Evolutionary conservation across 2,888 invertebrate species (phyloP), one percentile per base, ranked within the genome.

Genomic region (Tenthredo scrophulariae): DNA sequence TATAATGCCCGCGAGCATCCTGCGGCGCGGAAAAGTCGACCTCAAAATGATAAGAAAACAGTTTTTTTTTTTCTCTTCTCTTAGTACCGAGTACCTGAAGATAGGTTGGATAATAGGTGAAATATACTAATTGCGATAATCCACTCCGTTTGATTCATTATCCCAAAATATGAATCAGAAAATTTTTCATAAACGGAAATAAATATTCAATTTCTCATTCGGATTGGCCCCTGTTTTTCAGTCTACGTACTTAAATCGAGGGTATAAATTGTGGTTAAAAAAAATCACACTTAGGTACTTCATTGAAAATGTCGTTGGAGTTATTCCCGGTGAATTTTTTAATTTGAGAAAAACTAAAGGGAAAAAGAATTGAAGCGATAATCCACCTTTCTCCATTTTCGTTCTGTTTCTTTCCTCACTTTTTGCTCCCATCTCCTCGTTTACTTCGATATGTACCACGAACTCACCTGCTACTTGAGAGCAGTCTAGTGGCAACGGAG

Each of bases 401-500:
- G 15, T 37, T 4, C 18, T 5, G 43, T 74, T 40, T 40, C 46
- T 26, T 74, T n/a, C 15, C 26, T 43, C 74, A 22, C 77, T 29
- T 54, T 77, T 77, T 54, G 18, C 18, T 77, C 46, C 50, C 77
- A 15, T 43, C n/a, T 43, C 54, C 22, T 50, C 54, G 33, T 33
- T 54, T 54, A 10, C 54, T 77, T 4, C n/a, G 50, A 29, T 77
- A 37, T 37, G 37, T 37, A 77, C 77, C 77, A 15, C 43, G 43
- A 74, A 77, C 18, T 50, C 50, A 29, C 77, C 54, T 54, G 54
- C 33, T 77, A 50, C 77, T 77, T 77, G 77, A 54, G 54, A 77
- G 33, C 77, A 33, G 77, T 77, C 29, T 77, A 54, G 77, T 77
- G 54, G 54, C n/a, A 77, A 77, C 77, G 6, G 77, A 77, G 77